These are phyloP conservation scores for Meteorus colon DNA, from an alignment of 2,888 invertebrate genomes.

Conservation along the genomic window DNA sequence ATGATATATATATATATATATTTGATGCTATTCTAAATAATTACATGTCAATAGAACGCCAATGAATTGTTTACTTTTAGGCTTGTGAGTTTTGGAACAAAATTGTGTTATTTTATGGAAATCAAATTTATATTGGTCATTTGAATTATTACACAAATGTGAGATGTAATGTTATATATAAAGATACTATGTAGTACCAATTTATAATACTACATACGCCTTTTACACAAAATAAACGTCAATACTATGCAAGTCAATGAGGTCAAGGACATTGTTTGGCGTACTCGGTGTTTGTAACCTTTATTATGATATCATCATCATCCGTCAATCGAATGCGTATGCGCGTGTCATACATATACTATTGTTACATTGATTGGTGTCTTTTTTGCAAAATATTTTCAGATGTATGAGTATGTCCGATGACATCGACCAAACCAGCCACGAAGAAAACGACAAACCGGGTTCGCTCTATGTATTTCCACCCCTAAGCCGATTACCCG, in stretches of 20 bases:
- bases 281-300: neutral
- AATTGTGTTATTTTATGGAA: too few relatives aligned
- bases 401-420: constrained; percentile 83
- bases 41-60: too few relatives aligned
- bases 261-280: constrained; percentile 4
- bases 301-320: neutral
- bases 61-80: too few relatives aligned
- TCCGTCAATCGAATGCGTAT: neutral
- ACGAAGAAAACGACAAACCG: constrained; percentile 66
- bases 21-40: too few relatives aligned
- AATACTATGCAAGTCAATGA: constrained; percentile 13
- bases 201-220: neutral
- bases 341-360: neutral
- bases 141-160: too few relatives aligned
- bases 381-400: constrained; percentile 50
- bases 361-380: neutral
- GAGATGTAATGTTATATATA: neutral
- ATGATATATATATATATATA: too few relatives aligned
- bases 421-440: constrained; percentile 77
- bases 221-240: neutral
- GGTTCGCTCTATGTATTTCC: constrained; percentile 69
- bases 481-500: constrained; percentile 52
- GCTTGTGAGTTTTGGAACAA: too few relatives aligned
- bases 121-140: too few relatives aligned
- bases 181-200: neutral